Percentiles rank a stretch among this genome's conserved stretches.
These are phyloP conservation scores for Siderastrea siderea DNA, from an alignment of 92 coral and sea anemone species.

Conservation along the genomic window DNA sequence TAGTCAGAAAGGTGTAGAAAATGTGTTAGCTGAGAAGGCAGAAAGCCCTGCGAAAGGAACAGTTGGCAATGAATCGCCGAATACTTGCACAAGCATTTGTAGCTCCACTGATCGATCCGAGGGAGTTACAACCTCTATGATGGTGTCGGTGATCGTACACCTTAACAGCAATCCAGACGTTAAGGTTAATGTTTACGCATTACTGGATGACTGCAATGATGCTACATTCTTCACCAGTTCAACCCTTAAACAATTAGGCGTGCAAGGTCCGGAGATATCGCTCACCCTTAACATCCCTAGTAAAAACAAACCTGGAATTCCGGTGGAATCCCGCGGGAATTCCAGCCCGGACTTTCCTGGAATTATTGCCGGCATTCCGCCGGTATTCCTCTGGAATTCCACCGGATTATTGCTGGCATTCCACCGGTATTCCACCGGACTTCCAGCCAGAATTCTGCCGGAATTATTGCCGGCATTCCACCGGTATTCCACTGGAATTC, in stretches of 20 bases:
- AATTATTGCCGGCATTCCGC: too few relatives aligned
- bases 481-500: too few relatives aligned
- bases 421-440: too few relatives aligned
- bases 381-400: too few relatives aligned
- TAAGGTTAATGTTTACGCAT: neutral
- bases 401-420: too few relatives aligned
- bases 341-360: too few relatives aligned
- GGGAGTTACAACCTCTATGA: constrained; percentile 10
- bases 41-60: neutral
- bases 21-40: constrained; percentile 4
- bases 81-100: constrained; percentile 9
- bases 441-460: too few relatives aligned
- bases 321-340: too few relatives aligned
- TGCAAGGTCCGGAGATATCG: constrained; percentile 19
- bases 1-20: neutral
- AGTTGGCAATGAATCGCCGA: constrained; percentile 5
- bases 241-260: constrained; percentile 27
- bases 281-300: constrained; percentile 31
- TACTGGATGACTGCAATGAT: constrained; percentile 35
- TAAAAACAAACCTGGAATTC: neutral
- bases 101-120: neutral
- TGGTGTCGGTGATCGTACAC: constrained; percentile 7
- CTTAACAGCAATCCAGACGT: neutral
- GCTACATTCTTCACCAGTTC: constrained; percentile 26
- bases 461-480: too few relatives aligned